Evolutionary conservation across 1,140 invertebrate genomes (phyloP).

Genomic region (Notospermus geniculatus): DNA sequence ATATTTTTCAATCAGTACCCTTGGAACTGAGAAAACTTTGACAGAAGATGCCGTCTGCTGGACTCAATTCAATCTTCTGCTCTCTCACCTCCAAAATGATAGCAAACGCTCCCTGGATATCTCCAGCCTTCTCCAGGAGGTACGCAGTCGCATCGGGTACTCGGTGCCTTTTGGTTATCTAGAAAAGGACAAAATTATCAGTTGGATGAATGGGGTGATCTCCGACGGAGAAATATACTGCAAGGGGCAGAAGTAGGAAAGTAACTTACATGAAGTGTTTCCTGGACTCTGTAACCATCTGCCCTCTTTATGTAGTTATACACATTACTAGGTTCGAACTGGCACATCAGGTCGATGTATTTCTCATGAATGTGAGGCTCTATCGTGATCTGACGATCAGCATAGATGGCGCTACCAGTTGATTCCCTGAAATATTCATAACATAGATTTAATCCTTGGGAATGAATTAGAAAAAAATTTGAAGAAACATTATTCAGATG

Average conservation of each 20-base stretch:
- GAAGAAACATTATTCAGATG: no score
- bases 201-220: no score
- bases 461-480: no score
- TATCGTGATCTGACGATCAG: slow-evolving; percentile 42
- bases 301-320: slow-evolving; percentile 53
- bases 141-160: slow-evolving; percentile 59
- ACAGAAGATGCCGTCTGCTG: no score
- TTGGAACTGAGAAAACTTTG: no score
- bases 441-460: neutral
- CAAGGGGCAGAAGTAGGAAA: no score
- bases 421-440: slow-evolving; percentile 31
- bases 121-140: slow-evolving; percentile 61
- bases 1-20: no score
- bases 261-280: slow-evolving; percentile 54
- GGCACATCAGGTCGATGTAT: slow-evolving; percentile 69
- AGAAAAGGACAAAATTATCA: slow-evolving; percentile 18
- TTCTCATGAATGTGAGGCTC: slow-evolving; percentile 48
- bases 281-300: slow-evolving; percentile 57
- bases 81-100: slow-evolving; percentile 51
- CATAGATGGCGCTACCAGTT: slow-evolving; percentile 37
- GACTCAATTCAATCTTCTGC: no score
- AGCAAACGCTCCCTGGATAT: slow-evolving; percentile 59
- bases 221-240: no score
- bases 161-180: slow-evolving; percentile 52
- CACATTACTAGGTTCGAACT: slow-evolving; percentile 60